These are phyloP conservation scores for Lutjanus campechanus DNA, from an alignment of 2,797 vertebrate genomes.

Conservation along the genomic window DNA sequence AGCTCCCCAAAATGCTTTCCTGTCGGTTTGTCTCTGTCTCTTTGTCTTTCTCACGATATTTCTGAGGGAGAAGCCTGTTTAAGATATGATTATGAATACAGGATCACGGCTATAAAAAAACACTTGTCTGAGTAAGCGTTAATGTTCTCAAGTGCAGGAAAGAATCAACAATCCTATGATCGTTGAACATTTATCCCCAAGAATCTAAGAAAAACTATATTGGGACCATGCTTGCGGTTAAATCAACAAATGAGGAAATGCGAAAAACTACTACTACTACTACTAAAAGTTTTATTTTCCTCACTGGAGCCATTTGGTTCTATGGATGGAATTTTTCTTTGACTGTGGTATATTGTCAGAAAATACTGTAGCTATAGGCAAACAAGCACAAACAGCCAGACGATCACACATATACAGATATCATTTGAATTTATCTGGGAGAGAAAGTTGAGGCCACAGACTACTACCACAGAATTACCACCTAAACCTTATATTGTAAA, in stretches of 20 bases:
- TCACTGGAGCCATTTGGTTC: not conserved
- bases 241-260: too few species aligned
- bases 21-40: conserved; percentile 45
- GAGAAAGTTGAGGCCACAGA: not conserved
- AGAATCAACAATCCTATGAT: conserved; percentile 9
- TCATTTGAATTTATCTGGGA: not conserved
- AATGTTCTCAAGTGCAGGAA: conserved; percentile 19
- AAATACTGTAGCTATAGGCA: not conserved
- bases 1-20: conserved; percentile 59
- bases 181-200: not conserved
- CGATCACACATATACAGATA: not conserved
- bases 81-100: conserved; percentile 46
- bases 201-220: not conserved
- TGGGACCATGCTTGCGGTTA: not conserved
- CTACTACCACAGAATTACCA: not conserved
- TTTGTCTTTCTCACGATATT: conserved; percentile 19
- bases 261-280: too few species aligned
- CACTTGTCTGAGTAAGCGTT: conserved; percentile 10
- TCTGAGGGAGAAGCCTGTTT: conserved; percentile 32
- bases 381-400: not conserved
- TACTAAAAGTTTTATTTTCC: too few species aligned
- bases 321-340: not conserved
- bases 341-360: not conserved
- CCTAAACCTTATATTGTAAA: not conserved
- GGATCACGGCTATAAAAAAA: conserved; percentile 31